These are phyloP conservation scores for Dendrolimus pini DNA, from an alignment of 2,888 invertebrate species.

Conservation along the genomic window DNA sequence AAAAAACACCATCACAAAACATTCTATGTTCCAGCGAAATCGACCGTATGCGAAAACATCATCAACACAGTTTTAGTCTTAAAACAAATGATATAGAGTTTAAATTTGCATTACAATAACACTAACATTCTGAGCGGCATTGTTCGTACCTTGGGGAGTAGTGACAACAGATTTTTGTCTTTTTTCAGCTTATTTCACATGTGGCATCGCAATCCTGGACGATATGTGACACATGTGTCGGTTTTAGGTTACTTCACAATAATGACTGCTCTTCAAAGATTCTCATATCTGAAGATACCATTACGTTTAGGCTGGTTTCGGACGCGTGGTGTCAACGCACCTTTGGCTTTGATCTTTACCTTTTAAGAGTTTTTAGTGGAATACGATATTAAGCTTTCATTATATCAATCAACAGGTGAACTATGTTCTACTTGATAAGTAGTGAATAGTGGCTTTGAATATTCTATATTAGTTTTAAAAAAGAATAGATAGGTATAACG, in stretches of 20 bases:
- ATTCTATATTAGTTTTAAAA: too few relatives aligned
- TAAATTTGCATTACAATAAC: constrained; percentile 26
- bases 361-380: constrained; percentile 43
- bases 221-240: constrained; percentile 74
- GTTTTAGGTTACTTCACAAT: constrained; percentile 70
- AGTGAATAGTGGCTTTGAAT: constrained; percentile 15
- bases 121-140: constrained; percentile 45
- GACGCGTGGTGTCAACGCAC: constrained; percentile 52
- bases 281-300: constrained; percentile 56
- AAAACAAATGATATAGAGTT: constrained; percentile 28
- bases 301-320: constrained; percentile 41
- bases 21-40: constrained; percentile 51
- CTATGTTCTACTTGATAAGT: constrained; percentile 18
- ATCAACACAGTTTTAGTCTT: constrained; percentile 27
- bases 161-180: constrained; percentile 73
- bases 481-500: too few relatives aligned
- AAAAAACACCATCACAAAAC: constrained; percentile 57
- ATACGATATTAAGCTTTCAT: constrained; percentile 38
- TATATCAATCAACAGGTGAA: constrained; percentile 48
- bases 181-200: constrained; percentile 67
- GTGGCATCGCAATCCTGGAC: constrained; percentile 74
- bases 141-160: constrained; percentile 72
- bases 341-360: constrained; percentile 59
- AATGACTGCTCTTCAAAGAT: constrained; percentile 68
- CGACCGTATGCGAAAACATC: constrained; percentile 40